These are phyloP conservation scores for Aurelia coerulea DNA, from an alignment of 30 jellyfish, hydroid and myxozoan species.

Conservation along the genomic window DNA sequence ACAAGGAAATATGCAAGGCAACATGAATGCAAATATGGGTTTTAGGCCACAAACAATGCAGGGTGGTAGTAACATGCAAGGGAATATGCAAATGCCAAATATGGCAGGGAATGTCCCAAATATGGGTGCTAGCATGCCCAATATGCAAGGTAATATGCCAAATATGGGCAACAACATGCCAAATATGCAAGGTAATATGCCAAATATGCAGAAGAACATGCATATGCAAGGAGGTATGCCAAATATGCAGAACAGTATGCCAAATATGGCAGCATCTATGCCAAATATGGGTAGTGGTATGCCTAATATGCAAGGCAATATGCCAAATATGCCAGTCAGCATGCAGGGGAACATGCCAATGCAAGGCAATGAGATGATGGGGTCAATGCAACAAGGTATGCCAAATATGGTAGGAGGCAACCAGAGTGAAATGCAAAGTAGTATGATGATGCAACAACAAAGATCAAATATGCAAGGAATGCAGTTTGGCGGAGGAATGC, in stretches of 20 bases:
- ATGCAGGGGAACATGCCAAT: slow-evolving; percentile 54
- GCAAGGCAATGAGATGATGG: slow-evolving; percentile 60
- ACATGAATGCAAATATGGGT: slow-evolving; percentile 20
- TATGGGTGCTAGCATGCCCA: slow-evolving; percentile 34
- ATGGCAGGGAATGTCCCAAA: slow-evolving; percentile 42
- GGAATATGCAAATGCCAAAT: slow-evolving; percentile 62
- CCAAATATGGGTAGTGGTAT: slow-evolving; percentile 17
- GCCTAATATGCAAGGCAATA: slow-evolving; percentile 38
- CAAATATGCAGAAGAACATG: slow-evolving; percentile 38
- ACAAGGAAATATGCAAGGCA: slow-evolving; percentile 45
- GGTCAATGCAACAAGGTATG: slow-evolving; percentile 61
- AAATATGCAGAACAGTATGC: slow-evolving; percentile 29
- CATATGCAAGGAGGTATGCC: slow-evolving; percentile 24
- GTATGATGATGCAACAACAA: slow-evolving; percentile 73
- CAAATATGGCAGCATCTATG: not conserved
- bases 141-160: slow-evolving; percentile 45
- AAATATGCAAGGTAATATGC: slow-evolving; percentile 44
- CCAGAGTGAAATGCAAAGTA: slow-evolving; percentile 53
- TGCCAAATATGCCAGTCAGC: slow-evolving; percentile 50
- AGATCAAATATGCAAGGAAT: slow-evolving; percentile 44
- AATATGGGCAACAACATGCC: slow-evolving; percentile 46
- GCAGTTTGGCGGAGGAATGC: slow-evolving; percentile 54
- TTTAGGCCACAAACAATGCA: slow-evolving; percentile 54
- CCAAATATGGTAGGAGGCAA: slow-evolving; percentile 64
- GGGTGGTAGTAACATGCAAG: slow-evolving; percentile 50